Base-by-base conservation (phyloP, 2,113 vertebrate species). In the Pao palembangensis region DNA sequence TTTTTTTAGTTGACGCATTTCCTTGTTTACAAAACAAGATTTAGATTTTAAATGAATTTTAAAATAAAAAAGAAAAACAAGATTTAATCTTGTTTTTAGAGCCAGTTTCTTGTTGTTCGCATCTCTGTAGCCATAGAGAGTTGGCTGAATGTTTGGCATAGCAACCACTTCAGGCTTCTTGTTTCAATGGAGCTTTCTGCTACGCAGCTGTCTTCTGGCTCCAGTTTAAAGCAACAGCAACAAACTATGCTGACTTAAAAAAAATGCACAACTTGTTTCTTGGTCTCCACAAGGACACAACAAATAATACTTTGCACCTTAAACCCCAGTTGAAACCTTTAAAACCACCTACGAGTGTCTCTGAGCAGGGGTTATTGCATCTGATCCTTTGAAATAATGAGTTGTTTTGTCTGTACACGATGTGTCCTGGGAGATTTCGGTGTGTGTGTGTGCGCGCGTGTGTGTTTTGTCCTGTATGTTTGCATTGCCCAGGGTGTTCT, bases 111-210 rank as follows among this genome's bases (percentile, higher is more conserved):
- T 19, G 53, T 46, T 41, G 55, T 25, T 43, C 61, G 65, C 3
- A 4, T 18, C 58, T 47, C 19, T 67, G 71, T 69, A 43, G 60
- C 55, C 59, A 52, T 52, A 44, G 64, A 42, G 69, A 66, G 58
- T 14, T 59, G 16, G 21, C 51, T 54, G 69, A 59, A 69, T 84
- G 65, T 79, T 75, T 78, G 76, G 65, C 77, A 86, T 79, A 64
- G 80, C 70, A 76, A 76, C 81, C 28, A 56, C 65, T 67, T 55
- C 56, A 65, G 61, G 64, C 72, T 69, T 71, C 75, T 76, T 64
- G 67, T 85, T 87, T 69, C 61, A 15, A 58, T 8, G 17, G 34
- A 42, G 64, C 67, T 76, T 67, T 68, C 69, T 70, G 51, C 50
- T 34, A 6, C 55, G 66, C 85, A 81, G 78, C 79, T 85, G 81